phyloP scores from a whole-genome alignment of 2,888 invertebrate genomes.

The Tenodera sinensis region DNA sequence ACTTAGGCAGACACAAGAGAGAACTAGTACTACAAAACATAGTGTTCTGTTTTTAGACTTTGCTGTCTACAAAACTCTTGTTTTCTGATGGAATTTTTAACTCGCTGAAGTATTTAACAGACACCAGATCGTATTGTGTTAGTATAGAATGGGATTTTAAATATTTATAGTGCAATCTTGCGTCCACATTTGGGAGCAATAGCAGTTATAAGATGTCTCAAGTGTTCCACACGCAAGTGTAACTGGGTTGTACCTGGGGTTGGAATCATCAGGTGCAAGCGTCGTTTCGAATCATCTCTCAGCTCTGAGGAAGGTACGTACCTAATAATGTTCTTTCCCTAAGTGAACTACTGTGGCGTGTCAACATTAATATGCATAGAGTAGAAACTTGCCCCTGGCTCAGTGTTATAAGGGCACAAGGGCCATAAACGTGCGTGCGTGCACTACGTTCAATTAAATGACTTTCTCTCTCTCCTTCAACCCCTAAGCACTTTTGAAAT shows the following conservation, averaged over 20 bases:
- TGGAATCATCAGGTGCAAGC: neutral
- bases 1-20: too few species aligned
- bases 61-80: neutral
- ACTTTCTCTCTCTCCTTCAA: neutral
- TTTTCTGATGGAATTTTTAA: neutral
- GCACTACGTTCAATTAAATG: neutral
- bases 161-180: neutral
- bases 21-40: too few species aligned
- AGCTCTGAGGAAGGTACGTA: too few species aligned
- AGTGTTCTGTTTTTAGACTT: neutral
- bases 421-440: neutral
- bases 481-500: neutral
- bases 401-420: neutral
- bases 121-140: too few species aligned
- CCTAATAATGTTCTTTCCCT: conserved; percentile 2
- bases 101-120: too few species aligned
- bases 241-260: neutral
- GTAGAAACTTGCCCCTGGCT: neutral
- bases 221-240: neutral
- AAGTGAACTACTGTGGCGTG: neutral
- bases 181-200: neutral
- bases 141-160: too few species aligned
- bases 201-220: neutral
- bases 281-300: neutral
- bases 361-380: conserved; percentile 3